Base-by-base conservation (phyloP, 2,113 vertebrate species). In the Hyla sarda region DNA sequence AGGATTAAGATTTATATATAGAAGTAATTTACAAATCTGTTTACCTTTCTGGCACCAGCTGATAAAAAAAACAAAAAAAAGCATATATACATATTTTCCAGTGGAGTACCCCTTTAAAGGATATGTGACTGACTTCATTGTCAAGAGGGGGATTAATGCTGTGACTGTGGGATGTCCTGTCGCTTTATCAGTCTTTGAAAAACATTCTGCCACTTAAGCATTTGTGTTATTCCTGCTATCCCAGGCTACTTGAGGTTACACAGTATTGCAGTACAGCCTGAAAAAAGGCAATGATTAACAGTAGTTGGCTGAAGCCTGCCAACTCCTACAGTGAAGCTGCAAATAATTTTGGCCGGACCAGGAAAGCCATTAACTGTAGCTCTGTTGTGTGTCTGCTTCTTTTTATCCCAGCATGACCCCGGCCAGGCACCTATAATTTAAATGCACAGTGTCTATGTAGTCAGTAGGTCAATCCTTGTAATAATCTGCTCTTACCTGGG, bases 401-500 rank as follows among this genome's bases (percentile, higher is more conserved):
- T 45, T 48, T 25, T 87, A 82, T 73, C 78, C 85, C 78, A 74
- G 85, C 67, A 37, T 82, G 85, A 87, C 77, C 85, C 74, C 78
- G 16, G 85, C 54, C 30, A 28, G 69, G 67, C 54, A 54, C 17
- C 52, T 60, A 8, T 74, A 82, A 73, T 74, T 54, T 82, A n/a
- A 73, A 82, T 74, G 85, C 67, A 58, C 41, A 74, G 69, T 58
- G 65, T 45, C 25, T 47, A 69, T 86, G 52, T 71, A 87, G 85
- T 82, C 85, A 87, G 85, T 87, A 87, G 85, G 85, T 74, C 67
- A 87, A 78, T 82, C 52, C 54, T 74, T 21, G 0, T 25, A 71
- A 58, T 81, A 80, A 82, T 87, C 85, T 81, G 48, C 85, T 87
- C 67, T 50, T 78, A 87, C 85, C 85, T 87, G 78, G 85, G 78